Conservation (phyloP, 2,113 vertebrate genomes). For the Willisornis vidua region DNA sequence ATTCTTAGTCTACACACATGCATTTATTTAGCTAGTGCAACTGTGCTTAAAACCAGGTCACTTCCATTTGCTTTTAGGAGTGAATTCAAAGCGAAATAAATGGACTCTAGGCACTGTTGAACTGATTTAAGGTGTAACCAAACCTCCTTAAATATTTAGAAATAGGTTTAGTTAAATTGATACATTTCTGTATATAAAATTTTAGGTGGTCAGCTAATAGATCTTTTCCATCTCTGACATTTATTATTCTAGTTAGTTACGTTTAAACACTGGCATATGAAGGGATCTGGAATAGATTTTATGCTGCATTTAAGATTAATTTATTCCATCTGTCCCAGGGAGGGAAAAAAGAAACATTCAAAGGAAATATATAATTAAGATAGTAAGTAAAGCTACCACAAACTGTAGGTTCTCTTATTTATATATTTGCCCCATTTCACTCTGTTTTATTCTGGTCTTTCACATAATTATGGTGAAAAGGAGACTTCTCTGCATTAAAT, state of each 20-base stretch:
- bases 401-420: conserved; percentile 54
- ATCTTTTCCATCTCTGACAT: conserved; percentile 60
- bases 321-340: conserved; percentile 62
- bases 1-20: background rate
- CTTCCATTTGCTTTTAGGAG: background rate
- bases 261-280: conserved; percentile 43
- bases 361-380: conserved; percentile 67
- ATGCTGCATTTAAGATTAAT: conserved; percentile 69
- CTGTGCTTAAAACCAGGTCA: background rate
- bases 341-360: conserved; percentile 43
- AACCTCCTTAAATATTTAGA: conserved; percentile 44
- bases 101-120: background rate
- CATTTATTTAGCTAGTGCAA: background rate
- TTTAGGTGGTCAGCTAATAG: conserved; percentile 63
- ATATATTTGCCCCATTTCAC: conserved; percentile 57
- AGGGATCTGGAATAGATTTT: conserved; percentile 64
- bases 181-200: conserved; percentile 32
- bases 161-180: conserved; percentile 43
- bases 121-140: conserved; percentile 43
- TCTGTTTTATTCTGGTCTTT: conserved; percentile 50
- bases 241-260: conserved; percentile 62
- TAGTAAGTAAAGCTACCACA: conserved; percentile 61
- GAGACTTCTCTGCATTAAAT: conserved; percentile 8
- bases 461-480: conserved; percentile 30
- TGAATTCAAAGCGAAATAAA: conserved; percentile 35